phyloP scores from a whole-genome alignment of 2,113 vertebrate species.

The Orientallactaga bullata region DNA sequence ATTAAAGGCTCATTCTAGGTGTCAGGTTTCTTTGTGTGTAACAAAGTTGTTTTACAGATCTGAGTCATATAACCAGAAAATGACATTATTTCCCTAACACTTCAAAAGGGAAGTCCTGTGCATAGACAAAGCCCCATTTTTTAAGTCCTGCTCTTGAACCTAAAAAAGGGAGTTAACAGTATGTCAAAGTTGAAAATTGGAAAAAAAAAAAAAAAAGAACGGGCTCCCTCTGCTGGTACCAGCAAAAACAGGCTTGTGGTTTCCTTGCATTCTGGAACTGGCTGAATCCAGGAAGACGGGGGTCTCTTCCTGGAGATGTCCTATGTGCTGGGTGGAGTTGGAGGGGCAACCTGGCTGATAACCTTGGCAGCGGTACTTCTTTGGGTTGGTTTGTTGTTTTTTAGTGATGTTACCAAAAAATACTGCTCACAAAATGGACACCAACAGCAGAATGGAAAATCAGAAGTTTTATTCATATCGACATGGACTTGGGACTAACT shows the following conservation, averaged over 20 bases:
- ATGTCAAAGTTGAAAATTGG: background rate
- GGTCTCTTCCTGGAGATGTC: background rate
- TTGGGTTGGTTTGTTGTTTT: background rate
- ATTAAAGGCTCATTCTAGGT: background rate
- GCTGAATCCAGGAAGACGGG: background rate
- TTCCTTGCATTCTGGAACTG: background rate
- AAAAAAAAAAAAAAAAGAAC: slow-evolving; percentile 19
- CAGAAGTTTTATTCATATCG: no score
- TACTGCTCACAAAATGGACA: no score
- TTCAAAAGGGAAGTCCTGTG: background rate
- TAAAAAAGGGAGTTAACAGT: background rate
- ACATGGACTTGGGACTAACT: no score
- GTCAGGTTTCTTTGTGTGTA: background rate
- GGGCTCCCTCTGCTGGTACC: slow-evolving; percentile 59
- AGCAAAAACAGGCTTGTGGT: background rate
- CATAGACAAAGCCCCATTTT: background rate
- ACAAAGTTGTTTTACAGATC: background rate
- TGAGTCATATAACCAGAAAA: slow-evolving; percentile 9
- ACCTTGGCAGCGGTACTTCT: background rate
- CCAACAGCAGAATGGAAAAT: no score
- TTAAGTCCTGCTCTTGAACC: background rate
- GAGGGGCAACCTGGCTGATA: background rate
- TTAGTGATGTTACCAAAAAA: background rate
- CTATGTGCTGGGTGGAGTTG: no score
- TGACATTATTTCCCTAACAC: background rate